Evolutionary conservation across 2,888 invertebrate species (phyloP).

Genomic region (Monopis laevigella): DNA sequence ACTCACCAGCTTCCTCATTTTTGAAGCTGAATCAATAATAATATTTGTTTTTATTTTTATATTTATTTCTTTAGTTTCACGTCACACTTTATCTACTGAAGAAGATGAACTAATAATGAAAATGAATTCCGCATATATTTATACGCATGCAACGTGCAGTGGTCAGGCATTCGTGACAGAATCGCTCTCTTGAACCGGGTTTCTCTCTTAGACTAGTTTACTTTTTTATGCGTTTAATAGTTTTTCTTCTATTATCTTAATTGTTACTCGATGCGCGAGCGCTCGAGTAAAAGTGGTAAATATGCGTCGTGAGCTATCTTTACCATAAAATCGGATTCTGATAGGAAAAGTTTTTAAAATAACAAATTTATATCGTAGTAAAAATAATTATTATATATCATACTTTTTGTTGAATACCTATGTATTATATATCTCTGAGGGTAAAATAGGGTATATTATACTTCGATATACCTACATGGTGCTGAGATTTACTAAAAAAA

Average conservation of each 20-base stretch:
- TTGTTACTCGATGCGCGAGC: conserved; percentile 19
- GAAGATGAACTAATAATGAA: conserved; percentile 62
- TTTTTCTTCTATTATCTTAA: conserved; percentile 17
- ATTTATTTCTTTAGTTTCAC: conserved; percentile 23
- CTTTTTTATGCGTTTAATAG: conserved; percentile 3
- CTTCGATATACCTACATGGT: too few species aligned
- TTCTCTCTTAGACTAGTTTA: conserved; percentile 32
- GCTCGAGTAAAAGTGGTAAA: conserved; percentile 18
- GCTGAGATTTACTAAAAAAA: too few species aligned
- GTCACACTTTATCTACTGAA: conserved; percentile 48
- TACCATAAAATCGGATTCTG: conserved; percentile 3
- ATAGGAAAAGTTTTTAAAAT: conserved; percentile 4
- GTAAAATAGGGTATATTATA: too few species aligned
- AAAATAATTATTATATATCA: too few species aligned
- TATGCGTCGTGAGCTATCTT: conserved; percentile 1
- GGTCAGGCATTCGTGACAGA: conserved; percentile 62
- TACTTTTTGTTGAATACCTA: too few species aligned
- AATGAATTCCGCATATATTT: conserved; percentile 66
- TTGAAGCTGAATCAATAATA: conserved; percentile 32
- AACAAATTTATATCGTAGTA: too few species aligned
- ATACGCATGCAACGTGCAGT: conserved; percentile 53
- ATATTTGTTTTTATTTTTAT: neutral
- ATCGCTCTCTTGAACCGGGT: conserved; percentile 39
- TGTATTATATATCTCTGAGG: too few species aligned
- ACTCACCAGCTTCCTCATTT: conserved; percentile 61